These are phyloP conservation scores for Platygyra sinensis DNA, from an alignment of 64 coral and sea anemone species.

Conservation along the genomic window DNA sequence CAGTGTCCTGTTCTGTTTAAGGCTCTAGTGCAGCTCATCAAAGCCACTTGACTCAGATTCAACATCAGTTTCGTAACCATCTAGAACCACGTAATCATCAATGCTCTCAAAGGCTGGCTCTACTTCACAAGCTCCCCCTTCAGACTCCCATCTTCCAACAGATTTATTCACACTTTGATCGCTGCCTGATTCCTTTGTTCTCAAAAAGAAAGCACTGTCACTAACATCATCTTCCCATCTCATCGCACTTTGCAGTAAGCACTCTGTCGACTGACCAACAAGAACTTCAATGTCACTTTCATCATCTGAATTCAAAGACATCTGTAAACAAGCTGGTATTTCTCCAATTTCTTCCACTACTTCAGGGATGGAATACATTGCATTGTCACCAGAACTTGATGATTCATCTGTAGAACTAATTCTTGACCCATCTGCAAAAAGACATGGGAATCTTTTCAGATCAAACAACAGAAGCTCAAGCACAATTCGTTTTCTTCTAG, in stretches of 20 bases:
- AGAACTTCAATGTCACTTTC: slow-evolving; percentile 86
- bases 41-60: slow-evolving; percentile 45
- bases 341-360: too few relatives aligned
- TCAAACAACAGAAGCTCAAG: neutral
- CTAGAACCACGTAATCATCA: slow-evolving; percentile 70
- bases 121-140: slow-evolving; percentile 29
- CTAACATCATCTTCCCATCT: neutral
- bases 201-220: neutral
- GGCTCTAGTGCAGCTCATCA: slow-evolving; percentile 1
- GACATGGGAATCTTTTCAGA: neutral
- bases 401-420: neutral
- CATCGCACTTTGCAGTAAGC: neutral
- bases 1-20: neutral
- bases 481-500: too few relatives aligned
- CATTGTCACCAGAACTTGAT: neutral
- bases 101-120: neutral
- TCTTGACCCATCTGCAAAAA: neutral
- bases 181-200: neutral
- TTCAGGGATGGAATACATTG: neutral
- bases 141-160: slow-evolving; percentile 30
- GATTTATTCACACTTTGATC: neutral
- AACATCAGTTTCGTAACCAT: slow-evolving; percentile 85
- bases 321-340: neutral
- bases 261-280: slow-evolving; percentile 1
- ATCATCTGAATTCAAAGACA: slow-evolving; percentile 21